These are phyloP conservation scores for Coracopsis vasa DNA, from an alignment of 2,113 vertebrate species.

Conservation along the genomic window DNA sequence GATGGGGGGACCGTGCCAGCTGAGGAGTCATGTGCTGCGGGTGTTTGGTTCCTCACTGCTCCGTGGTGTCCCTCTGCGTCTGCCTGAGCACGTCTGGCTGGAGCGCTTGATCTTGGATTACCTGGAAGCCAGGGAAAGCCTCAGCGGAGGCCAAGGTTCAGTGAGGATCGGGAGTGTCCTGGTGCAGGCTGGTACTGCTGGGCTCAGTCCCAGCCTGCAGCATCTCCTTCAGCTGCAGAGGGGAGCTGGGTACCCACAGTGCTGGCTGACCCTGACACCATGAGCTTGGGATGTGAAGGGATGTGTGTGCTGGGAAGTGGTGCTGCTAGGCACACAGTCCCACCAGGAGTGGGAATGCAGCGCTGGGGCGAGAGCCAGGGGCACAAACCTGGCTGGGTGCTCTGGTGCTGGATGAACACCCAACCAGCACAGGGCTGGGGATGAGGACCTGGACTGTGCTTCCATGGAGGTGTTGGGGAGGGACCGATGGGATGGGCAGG, in stretches of 20 bases:
- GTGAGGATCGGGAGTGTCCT: not conserved
- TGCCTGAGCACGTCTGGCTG: not conserved
- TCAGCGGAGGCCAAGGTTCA: not conserved
- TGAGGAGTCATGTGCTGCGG: not conserved
- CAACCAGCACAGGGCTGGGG: not conserved
- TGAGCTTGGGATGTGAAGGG: not conserved
- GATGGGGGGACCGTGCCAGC: accelerated
- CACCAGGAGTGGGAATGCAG: not conserved
- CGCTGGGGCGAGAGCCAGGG: accelerated
- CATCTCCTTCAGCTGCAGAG: not conserved
- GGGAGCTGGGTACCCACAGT: not conserved
- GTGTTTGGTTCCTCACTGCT: not conserved
- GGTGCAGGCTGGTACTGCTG: not conserved
- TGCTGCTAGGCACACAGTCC: accelerated
- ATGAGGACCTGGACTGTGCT: accelerated
- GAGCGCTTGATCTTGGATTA: not conserved
- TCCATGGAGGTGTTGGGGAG: not conserved
- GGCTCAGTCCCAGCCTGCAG: not conserved
- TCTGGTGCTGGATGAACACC: not conserved
- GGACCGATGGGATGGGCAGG: accelerated
- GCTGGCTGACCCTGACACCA: accelerated
- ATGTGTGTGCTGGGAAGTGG: accelerated
- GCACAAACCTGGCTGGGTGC: not conserved
- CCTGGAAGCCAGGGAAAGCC: not conserved
- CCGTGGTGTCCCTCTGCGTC: not conserved